These are phyloP conservation scores for Lindbergichthys nudifrons DNA, from an alignment of 2,797 vertebrate genomes.

Conservation along the genomic window DNA sequence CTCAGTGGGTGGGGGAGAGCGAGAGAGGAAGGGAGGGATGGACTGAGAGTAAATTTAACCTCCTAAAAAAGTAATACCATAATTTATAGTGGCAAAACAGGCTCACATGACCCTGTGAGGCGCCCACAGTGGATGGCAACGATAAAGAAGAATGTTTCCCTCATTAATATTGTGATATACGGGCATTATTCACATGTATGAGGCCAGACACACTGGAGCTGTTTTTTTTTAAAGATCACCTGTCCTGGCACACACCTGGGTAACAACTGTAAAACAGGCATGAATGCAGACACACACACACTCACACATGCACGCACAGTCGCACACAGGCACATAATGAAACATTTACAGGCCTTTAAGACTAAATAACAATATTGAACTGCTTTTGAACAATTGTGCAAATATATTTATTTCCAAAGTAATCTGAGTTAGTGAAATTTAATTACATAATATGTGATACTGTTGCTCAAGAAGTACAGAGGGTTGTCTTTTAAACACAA, in stretches of 20 bases:
- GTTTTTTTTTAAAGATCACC: slow-evolving; percentile 40
- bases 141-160: slow-evolving; percentile 52
- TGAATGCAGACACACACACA: neutral
- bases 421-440: neutral
- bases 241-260: slow-evolving; percentile 44
- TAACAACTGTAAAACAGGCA: slow-evolving; percentile 13
- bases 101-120: slow-evolving; percentile 36
- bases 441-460: neutral
- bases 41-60: slow-evolving; percentile 49
- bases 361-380: neutral
- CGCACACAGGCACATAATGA: neutral
- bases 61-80: slow-evolving; percentile 38
- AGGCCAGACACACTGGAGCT: slow-evolving; percentile 26
- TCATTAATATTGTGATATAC: slow-evolving; percentile 42
- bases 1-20: slow-evolving; percentile 50
- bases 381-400: neutral
- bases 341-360: too few relatives aligned
- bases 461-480: too few relatives aligned
- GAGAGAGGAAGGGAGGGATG: slow-evolving; percentile 38
- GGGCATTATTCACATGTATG: slow-evolving; percentile 26
- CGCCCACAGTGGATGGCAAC: slow-evolving; percentile 26
- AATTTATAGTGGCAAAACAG: slow-evolving; percentile 57
- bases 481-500: too few relatives aligned
- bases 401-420: neutral
- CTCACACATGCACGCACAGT: too few relatives aligned